Evolutionary conservation across 2,797 vertebrate genomes (phyloP).

Genomic region (Clarias fuscus): DNA sequence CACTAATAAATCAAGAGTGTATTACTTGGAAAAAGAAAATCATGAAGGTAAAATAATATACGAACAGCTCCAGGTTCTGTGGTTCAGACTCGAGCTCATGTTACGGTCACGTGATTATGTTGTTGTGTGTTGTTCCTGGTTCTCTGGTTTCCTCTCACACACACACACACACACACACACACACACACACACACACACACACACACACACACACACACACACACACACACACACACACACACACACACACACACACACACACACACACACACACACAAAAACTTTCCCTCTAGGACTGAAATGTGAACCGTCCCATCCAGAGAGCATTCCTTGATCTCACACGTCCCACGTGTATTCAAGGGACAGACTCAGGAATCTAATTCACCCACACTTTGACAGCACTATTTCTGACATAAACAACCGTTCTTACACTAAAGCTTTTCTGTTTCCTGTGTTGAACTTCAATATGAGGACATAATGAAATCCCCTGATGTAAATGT

Average conservation of each 20-base stretch:
- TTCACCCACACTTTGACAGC: not conserved
- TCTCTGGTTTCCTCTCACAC: not conserved
- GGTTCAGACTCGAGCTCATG: not conserved
- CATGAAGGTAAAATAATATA: not conserved
- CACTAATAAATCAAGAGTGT: too few species aligned
- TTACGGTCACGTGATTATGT: not conserved
- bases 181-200: too few species aligned
- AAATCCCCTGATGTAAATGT: not conserved
- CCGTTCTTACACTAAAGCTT: not conserved
- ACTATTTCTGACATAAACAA: not conserved
- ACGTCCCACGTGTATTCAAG: not conserved
- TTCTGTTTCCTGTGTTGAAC: not conserved
- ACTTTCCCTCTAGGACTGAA: not conserved
- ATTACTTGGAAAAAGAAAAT: not conserved
- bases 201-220: too few species aligned
- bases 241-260: too few species aligned
- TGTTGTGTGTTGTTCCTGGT: not conserved
- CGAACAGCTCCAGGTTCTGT: not conserved
- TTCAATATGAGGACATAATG: not conserved
- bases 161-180: too few species aligned
- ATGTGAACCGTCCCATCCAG: not conserved
- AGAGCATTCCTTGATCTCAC: not conserved
- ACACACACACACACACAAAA: too few species aligned
- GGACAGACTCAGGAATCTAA: not conserved
- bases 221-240: too few species aligned